Base-by-base conservation (phyloP, 1,140 invertebrate species). In the Formica exsecta region DNA sequence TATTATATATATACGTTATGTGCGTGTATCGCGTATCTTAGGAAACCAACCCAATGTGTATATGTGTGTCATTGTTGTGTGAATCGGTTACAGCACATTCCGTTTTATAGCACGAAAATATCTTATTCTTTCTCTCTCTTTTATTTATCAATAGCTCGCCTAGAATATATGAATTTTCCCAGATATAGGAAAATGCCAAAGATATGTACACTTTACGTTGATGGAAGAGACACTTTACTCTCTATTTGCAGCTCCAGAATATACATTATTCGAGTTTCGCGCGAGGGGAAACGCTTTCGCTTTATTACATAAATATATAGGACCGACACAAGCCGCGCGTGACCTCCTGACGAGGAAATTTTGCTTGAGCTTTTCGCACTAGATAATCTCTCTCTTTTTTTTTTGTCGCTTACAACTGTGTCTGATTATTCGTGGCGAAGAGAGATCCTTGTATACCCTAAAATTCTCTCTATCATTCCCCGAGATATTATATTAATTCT, bases 91-190 rank as follows among this genome's bases (percentile, higher is more conserved):
- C 13, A 51, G 48, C 48, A 51, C 61, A 13, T 36, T 85, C 44
- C 38, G 32, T 51, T 80, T 76, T 86, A 65, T 66, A 89, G 88
- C 87, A 83, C 61, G 87, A 89, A 89, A 89, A 89, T 89, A 89
- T 73, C 65, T 89, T 59, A 86, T 77, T 59, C 32, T 80, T 41
- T 74, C 22, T 81, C 51, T 71, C 32, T 19, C 29, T 59, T 41
- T 25, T 61, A 29, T 57, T 86, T 65, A 32, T 66, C 59, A 59
- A 25, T 57, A 36, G 36, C 68, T 71, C 29, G 16, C 19, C 8
- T n/a, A 38, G 61, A 13, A 36, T 41, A 64, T 57, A 32, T 65
- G 48, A 51, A 8, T 66, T 66, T 57, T 66, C 57, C 71, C 54
- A 66, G 71, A 70, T 44, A 44, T 51, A 77, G 86, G 86, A 89